Evolutionary conservation across 2,113 vertebrate genomes (phyloP).

Genomic region (Beaufortia kweichowensis): DNA sequence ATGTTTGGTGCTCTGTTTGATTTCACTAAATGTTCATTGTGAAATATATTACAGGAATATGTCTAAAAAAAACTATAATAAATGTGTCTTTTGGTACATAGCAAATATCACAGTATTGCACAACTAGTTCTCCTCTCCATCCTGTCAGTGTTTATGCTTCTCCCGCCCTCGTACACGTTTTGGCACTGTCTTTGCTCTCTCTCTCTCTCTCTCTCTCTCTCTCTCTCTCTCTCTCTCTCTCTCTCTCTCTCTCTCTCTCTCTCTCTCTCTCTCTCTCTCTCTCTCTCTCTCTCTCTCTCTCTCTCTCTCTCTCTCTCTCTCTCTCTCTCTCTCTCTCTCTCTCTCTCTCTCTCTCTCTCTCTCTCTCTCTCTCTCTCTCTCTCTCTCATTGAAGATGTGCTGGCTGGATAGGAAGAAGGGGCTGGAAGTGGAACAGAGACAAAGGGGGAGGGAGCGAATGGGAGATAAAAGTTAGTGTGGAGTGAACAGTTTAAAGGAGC

Average conservation of each 20-base stretch:
- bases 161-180: background rate
- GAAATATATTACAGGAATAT: background rate
- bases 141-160: background rate
- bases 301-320: background rate
- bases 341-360: background rate
- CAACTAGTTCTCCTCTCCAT: background rate
- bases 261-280: background rate
- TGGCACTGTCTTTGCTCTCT: background rate
- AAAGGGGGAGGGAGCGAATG: background rate
- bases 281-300: background rate
- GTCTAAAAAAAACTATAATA: background rate
- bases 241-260: background rate
- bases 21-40: conserved; percentile 6
- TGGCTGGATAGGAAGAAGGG: background rate
- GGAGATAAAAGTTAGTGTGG: background rate
- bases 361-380: background rate
- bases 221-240: background rate
- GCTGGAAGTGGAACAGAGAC: background rate
- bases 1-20: background rate
- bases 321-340: background rate
- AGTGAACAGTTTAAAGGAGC: background rate
- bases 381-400: background rate
- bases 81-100: background rate
- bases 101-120: conserved; percentile 1
- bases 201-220: background rate